Conservation (phyloP, 2,113 vertebrate species). For the Siniperca chuatsi region DNA sequence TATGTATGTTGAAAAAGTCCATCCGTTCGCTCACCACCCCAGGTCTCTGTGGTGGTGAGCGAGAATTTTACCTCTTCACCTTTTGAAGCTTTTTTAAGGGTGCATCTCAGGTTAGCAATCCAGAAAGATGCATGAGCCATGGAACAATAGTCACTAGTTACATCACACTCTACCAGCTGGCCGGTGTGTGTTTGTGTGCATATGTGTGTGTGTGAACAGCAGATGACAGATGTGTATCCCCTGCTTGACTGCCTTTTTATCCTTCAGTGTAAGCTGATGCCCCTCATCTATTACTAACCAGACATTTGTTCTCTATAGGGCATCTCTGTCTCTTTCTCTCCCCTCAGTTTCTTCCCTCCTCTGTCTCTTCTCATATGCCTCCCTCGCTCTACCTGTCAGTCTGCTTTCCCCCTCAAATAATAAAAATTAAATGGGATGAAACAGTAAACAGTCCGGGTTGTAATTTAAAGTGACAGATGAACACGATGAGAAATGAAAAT, state of each 20-base stretch:
- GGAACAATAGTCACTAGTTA: conserved; percentile 70
- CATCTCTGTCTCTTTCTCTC: conserved; percentile 42
- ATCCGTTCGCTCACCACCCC: background rate
- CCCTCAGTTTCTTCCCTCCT: conserved; percentile 23
- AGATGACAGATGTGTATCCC: conserved; percentile 76
- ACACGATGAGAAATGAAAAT: conserved; percentile 35
- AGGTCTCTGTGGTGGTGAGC: background rate
- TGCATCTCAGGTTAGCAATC: conserved; percentile 34
- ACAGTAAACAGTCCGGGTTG: conserved; percentile 29
- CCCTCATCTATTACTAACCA: conserved; percentile 78
- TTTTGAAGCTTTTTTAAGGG: conserved; percentile 9
- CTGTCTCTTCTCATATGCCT: conserved; percentile 50
- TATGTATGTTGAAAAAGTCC: background rate
- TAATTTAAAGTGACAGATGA: conserved; percentile 50
- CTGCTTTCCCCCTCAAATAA: conserved; percentile 19
- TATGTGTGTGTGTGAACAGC: conserved; percentile 29
- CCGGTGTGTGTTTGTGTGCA: conserved; percentile 30
- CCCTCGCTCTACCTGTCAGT: conserved; percentile 41
- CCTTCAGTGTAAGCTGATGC: conserved; percentile 77
- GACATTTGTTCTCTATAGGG: conserved; percentile 73
- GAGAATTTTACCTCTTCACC: background rate
- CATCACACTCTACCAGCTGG: conserved; percentile 68
- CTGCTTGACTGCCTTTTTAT: conserved; percentile 74
- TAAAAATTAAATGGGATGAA: conserved; percentile 57
- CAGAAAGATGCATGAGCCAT: conserved; percentile 32